phyloP scores from a whole-genome alignment of 1,140 invertebrate genomes.

The Aphelinus atriplicis region DNA sequence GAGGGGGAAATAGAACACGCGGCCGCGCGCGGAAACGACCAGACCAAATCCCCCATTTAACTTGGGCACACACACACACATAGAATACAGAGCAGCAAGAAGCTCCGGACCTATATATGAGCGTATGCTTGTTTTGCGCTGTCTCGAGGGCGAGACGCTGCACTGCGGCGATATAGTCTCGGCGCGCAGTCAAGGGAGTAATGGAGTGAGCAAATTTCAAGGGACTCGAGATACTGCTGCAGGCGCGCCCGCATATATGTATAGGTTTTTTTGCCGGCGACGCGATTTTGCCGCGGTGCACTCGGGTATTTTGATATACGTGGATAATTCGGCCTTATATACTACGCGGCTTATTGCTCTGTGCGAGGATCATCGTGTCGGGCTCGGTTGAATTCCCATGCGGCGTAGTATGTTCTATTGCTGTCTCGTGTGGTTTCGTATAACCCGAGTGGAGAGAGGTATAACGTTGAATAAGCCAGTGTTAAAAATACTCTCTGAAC shows the following conservation, averaged over 20 bases:
- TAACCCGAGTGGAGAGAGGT: too few relatives aligned
- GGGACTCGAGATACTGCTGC: background rate
- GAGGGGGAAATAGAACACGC: background rate
- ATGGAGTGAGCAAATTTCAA: background rate
- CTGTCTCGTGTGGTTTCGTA: too few relatives aligned
- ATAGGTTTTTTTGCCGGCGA: background rate
- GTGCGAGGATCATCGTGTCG: too few relatives aligned
- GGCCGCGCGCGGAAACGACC: background rate
- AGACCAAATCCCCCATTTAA: constrained; percentile 28
- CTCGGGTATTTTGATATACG: background rate
- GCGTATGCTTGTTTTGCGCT: too few relatives aligned
- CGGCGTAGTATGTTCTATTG: too few relatives aligned
- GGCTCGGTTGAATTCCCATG: too few relatives aligned
- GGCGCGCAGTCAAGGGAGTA: background rate
- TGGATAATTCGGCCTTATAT: background rate
- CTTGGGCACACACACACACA: background rate
- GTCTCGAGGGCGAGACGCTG: too few relatives aligned
- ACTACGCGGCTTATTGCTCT: background rate
- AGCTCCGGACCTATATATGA: too few relatives aligned
- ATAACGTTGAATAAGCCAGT: too few relatives aligned
- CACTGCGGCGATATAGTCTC: background rate
- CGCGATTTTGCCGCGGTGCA: background rate
- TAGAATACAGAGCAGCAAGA: too few relatives aligned
- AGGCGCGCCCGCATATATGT: background rate
- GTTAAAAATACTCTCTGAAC: too few relatives aligned